A percentile compares a stretch with the other conserved stretches of the same genome.
Conservation (phyloP, 1,140 invertebrate species). For the Hylaeus volcanicus region DNA sequence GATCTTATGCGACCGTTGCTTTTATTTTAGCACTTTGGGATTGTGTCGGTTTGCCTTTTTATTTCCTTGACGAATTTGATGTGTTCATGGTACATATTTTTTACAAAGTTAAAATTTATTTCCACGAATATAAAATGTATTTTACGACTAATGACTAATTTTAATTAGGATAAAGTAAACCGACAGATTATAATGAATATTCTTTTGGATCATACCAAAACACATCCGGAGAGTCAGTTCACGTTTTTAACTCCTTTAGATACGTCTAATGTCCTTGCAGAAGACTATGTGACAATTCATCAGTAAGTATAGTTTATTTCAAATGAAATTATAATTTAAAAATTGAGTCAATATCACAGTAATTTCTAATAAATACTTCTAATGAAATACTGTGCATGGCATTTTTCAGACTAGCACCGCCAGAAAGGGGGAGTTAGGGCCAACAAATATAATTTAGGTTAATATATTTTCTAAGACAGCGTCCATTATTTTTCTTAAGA, state of each 20-base stretch:
- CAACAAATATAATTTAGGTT: background rate
- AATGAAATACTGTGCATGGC: conserved; percentile 18
- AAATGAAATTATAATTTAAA: background rate
- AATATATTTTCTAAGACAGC: conserved; percentile 2
- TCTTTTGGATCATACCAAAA: conserved; percentile 84
- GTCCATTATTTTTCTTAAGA: conserved; percentile 9
- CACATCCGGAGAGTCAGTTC: conserved; percentile 84
- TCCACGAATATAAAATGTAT: background rate
- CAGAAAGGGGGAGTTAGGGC: conserved; percentile 52
- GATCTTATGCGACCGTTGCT: conserved; percentile 96
- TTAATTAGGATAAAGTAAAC: conserved; percentile 86
- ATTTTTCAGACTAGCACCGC: conserved; percentile 63
- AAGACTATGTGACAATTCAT: conserved; percentile 82
- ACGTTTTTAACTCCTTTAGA: conserved; percentile 90
- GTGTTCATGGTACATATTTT: conserved; percentile 92
- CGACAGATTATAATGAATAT: conserved; percentile 86
- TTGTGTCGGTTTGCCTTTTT: conserved; percentile 93
- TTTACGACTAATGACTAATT: background rate
- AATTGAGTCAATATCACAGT: background rate
- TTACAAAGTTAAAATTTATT: background rate
- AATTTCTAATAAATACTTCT: background rate
- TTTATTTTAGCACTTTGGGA: conserved; percentile 97
- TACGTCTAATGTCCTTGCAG: conserved; percentile 81
- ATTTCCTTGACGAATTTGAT: conserved; percentile 98
- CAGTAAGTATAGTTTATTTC: conserved; percentile 63